Evolutionary conservation across 2,888 invertebrate genomes (phyloP).

Genomic region (Nymphalis polychloros): DNA sequence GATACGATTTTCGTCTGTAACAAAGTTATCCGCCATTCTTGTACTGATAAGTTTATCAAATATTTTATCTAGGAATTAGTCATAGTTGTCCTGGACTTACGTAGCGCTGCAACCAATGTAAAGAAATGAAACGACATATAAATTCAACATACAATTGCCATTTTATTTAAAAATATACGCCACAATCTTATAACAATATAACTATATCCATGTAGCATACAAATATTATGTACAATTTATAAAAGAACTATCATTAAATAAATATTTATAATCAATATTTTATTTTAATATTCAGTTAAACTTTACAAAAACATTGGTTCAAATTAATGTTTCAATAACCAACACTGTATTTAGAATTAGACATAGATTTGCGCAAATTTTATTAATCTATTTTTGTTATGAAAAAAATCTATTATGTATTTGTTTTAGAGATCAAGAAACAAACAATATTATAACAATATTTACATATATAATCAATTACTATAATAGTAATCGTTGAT

Average conservation of each 20-base stretch:
- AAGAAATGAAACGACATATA: slow-evolving; percentile 14
- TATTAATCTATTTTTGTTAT: neutral
- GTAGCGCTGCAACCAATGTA: neutral
- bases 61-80: too few species aligned
- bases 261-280: neutral
- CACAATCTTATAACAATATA: slow-evolving; percentile 62
- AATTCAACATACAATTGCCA: slow-evolving; percentile 31
- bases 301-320: neutral
- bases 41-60: too few species aligned
- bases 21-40: too few species aligned
- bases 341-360: too few species aligned
- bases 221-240: slow-evolving; percentile 37
- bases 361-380: neutral
- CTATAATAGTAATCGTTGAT: neutral
- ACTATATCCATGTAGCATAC: slow-evolving; percentile 32
- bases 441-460: slow-evolving; percentile 26
- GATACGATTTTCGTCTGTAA: too few species aligned
- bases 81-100: neutral
- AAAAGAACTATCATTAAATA: slow-evolving; percentile 21
- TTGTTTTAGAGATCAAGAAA: slow-evolving; percentile 23
- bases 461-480: slow-evolving; percentile 22
- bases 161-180: slow-evolving; percentile 75
- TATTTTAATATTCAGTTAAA: neutral
- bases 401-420: neutral
- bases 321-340: neutral